Conservation (phyloP, 2,888 invertebrate species). For the Coronaproctus castanopsis region DNA sequence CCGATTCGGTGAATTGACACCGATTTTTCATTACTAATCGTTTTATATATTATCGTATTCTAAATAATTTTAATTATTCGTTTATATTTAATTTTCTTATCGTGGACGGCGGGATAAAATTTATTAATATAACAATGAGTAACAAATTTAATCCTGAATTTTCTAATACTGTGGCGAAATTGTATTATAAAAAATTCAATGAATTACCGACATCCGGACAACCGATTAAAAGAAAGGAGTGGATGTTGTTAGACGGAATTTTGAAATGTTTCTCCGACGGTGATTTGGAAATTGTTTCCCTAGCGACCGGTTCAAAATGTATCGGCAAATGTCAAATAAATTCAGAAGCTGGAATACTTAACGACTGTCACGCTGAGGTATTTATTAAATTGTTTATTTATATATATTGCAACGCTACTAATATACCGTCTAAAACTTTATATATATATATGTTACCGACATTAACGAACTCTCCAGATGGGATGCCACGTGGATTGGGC, state of each 20-base stretch:
- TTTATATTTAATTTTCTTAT: background rate
- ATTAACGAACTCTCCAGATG: too few relatives aligned
- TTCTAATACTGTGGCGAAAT: slow-evolving; percentile 33
- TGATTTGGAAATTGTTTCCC: slow-evolving; percentile 31
- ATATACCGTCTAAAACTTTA: too few relatives aligned
- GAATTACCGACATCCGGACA: slow-evolving; percentile 58
- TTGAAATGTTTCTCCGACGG: slow-evolving; percentile 27
- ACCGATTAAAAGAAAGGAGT: slow-evolving; percentile 44
- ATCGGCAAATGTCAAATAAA: slow-evolving; percentile 47
- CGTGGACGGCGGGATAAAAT: background rate
- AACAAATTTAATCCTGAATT: slow-evolving; percentile 18
- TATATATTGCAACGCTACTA: too few relatives aligned
- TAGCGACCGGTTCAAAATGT: slow-evolving; percentile 84
- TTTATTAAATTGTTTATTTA: too few relatives aligned
- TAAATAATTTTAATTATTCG: background rate
- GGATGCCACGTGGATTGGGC: too few relatives aligned
- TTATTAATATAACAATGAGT: background rate
- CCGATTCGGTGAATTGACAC: slow-evolving; percentile 23
- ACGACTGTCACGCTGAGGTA: slow-evolving; percentile 80
- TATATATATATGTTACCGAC: background rate
- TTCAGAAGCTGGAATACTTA: slow-evolving; percentile 44
- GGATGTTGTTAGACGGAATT: slow-evolving; percentile 65
- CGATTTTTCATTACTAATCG: too few relatives aligned
- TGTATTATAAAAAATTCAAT: slow-evolving; percentile 39
- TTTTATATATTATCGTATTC: background rate